Conservation (phyloP, 2,113 vertebrate genomes). For the Semnornis frantzii region DNA sequence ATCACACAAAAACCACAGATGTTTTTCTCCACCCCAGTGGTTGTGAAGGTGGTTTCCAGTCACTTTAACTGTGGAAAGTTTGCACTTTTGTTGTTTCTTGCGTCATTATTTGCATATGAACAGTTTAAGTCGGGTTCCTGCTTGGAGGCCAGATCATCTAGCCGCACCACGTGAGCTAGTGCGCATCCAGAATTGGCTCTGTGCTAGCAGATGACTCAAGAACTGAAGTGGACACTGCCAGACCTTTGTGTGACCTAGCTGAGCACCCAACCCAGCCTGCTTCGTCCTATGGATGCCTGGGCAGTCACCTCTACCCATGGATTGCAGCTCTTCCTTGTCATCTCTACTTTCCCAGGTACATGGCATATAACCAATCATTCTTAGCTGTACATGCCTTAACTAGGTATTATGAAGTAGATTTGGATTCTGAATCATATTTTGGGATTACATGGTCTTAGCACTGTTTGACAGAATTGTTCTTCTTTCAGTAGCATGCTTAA, state of each 20-base stretch:
- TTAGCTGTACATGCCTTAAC: not conserved
- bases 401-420: not conserved
- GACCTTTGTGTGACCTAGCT: not conserved
- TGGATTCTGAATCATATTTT: not conserved
- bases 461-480: not conserved
- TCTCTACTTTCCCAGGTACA: not conserved
- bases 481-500: constrained; percentile 2
- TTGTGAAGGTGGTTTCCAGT: not conserved
- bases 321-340: not conserved
- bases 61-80: not conserved
- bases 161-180: not conserved
- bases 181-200: not conserved
- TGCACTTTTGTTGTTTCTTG: not conserved
- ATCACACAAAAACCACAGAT: not conserved
- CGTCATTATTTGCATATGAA: not conserved
- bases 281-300: not conserved
- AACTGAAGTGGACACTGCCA: not conserved
- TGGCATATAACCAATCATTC: not conserved
- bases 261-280: not conserved
- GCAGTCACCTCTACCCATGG: not conserved
- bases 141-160: not conserved
- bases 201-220: not conserved
- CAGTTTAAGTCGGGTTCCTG: not conserved
- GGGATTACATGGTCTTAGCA: not conserved
- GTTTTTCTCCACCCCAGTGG: not conserved